Percentiles rank a stretch among this genome's conserved stretches.
phyloP scores from a whole-genome alignment of 2,888 invertebrate species.

The Ennomos fuscantarius region DNA sequence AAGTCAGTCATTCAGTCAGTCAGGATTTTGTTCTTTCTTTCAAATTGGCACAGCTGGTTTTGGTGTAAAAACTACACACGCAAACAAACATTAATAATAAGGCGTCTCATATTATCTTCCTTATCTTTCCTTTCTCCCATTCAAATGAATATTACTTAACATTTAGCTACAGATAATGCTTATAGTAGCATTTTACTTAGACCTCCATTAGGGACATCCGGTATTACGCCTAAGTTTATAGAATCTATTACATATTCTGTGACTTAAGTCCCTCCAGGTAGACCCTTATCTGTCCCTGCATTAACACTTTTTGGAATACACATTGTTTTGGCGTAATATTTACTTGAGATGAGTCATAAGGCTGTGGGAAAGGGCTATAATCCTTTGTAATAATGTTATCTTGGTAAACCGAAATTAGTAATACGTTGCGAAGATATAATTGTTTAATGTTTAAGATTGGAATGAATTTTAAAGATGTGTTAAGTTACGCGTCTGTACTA shows the following conservation, averaged over 20 bases:
- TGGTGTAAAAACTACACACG: too few relatives aligned
- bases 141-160: constrained; percentile 18
- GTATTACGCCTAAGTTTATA: constrained; percentile 40
- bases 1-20: too few relatives aligned
- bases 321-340: constrained; percentile 51
- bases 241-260: constrained; percentile 21
- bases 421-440: constrained; percentile 4
- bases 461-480: neutral
- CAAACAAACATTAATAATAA: too few relatives aligned
- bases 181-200: constrained; percentile 43
- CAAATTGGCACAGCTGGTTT: too few relatives aligned
- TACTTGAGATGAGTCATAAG: constrained; percentile 38
- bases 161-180: constrained; percentile 33
- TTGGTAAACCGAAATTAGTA: neutral
- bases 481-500: neutral
- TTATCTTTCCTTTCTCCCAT: constrained; percentile 18
- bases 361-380: constrained; percentile 28
- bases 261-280: constrained; percentile 47
- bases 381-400: constrained; percentile 15
- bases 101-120: constrained; percentile 5
- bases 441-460: too few relatives aligned
- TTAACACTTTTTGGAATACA: constrained; percentile 59
- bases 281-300: constrained; percentile 55
- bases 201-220: constrained; percentile 60
- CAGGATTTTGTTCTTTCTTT: too few relatives aligned